Conservation (phyloP, 2,888 invertebrate species). For the Lingula anatina region DNA sequence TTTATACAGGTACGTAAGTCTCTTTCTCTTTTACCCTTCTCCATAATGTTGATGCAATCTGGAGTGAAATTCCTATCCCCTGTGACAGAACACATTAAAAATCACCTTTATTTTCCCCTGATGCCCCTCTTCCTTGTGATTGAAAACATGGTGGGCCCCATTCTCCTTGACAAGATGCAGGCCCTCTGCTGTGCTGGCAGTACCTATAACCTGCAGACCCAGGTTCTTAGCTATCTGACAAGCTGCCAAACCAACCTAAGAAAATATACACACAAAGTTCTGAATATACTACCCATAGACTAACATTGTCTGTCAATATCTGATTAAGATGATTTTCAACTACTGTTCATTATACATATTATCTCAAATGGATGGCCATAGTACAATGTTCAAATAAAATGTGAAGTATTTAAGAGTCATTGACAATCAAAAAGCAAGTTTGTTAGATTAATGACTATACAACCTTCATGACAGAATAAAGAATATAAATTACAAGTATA, state of each 20-base stretch:
- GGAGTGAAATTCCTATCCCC: no score
- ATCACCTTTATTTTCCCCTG: slow-evolving; percentile 49
- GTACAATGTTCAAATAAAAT: no score
- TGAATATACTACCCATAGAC: neutral
- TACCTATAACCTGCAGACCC: slow-evolving; percentile 54
- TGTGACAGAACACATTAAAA: no score
- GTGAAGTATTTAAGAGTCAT: no score
- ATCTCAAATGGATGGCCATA: no score
- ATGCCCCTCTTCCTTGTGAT: slow-evolving; percentile 55
- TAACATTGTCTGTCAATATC: neutral
- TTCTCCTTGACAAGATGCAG: slow-evolving; percentile 48
- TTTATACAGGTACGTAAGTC: no score
- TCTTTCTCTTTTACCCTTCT: neutral
- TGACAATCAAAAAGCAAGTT: no score
- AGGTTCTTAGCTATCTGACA: slow-evolving; percentile 52
- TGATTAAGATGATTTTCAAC: no score
- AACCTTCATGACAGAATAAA: no score
- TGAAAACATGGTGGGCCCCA: slow-evolving; percentile 56
- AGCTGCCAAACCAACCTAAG: slow-evolving; percentile 46
- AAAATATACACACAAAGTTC: neutral
- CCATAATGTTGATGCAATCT: no score
- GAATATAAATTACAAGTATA: no score
- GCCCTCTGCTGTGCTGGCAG: slow-evolving; percentile 55
- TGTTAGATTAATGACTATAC: no score
- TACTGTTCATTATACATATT: neutral